phyloP scores from a whole-genome alignment of 1,140 invertebrate genomes.

The Drosophila burlai region DNA sequence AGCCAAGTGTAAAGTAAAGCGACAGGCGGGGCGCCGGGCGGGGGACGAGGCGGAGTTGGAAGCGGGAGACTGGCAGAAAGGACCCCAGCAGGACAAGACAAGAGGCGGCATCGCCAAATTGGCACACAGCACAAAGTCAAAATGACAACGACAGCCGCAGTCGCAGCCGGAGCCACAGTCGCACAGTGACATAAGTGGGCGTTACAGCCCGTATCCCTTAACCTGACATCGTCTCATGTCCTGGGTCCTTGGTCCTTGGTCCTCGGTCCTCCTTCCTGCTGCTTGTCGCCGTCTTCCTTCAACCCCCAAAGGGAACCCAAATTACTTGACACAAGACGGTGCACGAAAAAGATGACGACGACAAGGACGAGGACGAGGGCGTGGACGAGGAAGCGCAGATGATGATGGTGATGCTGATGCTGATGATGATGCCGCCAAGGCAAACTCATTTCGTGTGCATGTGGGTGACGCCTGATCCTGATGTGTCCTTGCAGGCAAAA shows the following conservation, averaged over 20 bases:
- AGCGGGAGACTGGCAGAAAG: not conserved
- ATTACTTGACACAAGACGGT: conserved; percentile 35
- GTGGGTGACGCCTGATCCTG: conserved; percentile 25
- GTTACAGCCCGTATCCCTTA: conserved; percentile 3
- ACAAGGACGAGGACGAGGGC: conserved; percentile 9
- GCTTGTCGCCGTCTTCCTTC: not conserved
- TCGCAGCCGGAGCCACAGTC: conserved; percentile 24
- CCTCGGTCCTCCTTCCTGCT: conserved; percentile 3
- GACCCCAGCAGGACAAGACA: conserved; percentile 29
- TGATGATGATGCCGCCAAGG: conserved; percentile 46
- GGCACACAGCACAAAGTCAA: conserved; percentile 54
- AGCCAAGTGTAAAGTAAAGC: conserved; percentile 69
- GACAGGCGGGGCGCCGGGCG: not conserved
- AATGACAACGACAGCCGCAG: conserved; percentile 50
- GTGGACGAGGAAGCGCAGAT: not conserved
- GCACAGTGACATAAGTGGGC: conserved; percentile 50
- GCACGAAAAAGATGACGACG: conserved; percentile 55
- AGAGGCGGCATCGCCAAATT: conserved; percentile 51
- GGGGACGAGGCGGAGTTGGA: no score
- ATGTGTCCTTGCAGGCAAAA: conserved; percentile 19
- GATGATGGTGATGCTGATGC: conserved; percentile 19
- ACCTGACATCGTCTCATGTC: conserved; percentile 1
- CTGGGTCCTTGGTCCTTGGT: conserved; percentile 1
- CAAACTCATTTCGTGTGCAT: conserved; percentile 45
- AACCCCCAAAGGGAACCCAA: conserved; percentile 28